Base-by-base conservation (phyloP, 2,797 vertebrate species). In the Platalea minor region DNA sequence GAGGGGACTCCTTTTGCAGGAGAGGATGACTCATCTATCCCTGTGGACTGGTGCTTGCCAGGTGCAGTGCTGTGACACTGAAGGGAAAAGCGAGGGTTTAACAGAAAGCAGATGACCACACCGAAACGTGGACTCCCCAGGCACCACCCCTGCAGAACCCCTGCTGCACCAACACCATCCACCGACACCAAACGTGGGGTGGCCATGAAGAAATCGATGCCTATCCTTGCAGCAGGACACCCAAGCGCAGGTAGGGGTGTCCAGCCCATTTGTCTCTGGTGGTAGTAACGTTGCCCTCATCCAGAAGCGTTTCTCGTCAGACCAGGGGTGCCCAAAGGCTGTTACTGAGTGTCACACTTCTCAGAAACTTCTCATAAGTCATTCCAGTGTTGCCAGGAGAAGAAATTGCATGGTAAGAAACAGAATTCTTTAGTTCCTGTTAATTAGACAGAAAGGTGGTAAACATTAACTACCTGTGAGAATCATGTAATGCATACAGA, bases 381-480 rank as follows among this genome's bases (percentile, higher is more conserved):
- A 85, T 79, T 76, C 21, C 10, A 2, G 43, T 65, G 11, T 73
- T 82, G 54, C 63, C 41, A 70, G 29, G 69, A 85, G 43, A 81
- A 64, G 16, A 95, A 94, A 93, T 56, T 88, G 46, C 51, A 65
- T 17, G 33, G 63, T 53, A 93, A 82, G 93, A 92, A 91, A 9
- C 28, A 75, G 54, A 91, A 89, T 69, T 84, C 53, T 67, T 88
- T 91, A 8, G 20, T 79, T 93, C 54, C 67, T 90, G 33, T 57
- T 79, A 88, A 93, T 84, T 93, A 94, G 61, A 29, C 48, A 88
- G 63, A 56, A 87, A 86, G 39, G 26, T 15, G 20, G 88, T 88
- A 88, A 95, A 93, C 63, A 95, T 89, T 93, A 96, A 92, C 77
- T 79, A 70, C 14, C 5, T 56, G 35, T 48, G 67, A 75, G 56